Evolutionary conservation across 2,113 vertebrate genomes (phyloP).

Genomic region (Bungarus multicinctus): DNA sequence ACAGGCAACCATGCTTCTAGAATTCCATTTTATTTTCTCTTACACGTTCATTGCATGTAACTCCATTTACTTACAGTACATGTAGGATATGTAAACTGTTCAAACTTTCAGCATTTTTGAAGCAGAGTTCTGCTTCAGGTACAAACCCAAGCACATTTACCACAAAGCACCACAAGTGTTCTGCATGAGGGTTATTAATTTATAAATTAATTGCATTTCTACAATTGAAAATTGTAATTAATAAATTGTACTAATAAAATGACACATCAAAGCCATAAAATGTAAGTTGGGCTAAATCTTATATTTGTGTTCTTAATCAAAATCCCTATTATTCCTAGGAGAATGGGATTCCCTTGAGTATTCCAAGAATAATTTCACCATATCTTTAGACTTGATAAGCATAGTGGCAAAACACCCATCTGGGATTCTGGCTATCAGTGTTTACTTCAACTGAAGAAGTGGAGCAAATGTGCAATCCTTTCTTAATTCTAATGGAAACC

Average conservation of each 20-base stretch:
- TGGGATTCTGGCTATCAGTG: background rate
- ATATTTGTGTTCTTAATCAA: background rate
- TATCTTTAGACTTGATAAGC: background rate
- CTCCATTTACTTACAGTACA: background rate
- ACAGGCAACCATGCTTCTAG: background rate
- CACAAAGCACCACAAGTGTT: background rate
- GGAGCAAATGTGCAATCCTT: background rate
- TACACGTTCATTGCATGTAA: background rate
- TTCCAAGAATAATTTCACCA: background rate
- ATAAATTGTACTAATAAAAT: background rate
- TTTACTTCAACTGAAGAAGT: background rate
- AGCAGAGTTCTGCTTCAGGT: background rate
- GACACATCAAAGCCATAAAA: background rate
- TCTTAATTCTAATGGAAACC: background rate
- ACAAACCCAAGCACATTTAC: background rate
- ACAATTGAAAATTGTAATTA: background rate
- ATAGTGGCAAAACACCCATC: background rate
- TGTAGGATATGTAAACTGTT: background rate
- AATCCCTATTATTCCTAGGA: background rate
- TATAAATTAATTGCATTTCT: background rate
- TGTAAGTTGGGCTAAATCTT: background rate
- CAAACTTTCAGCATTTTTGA: background rate
- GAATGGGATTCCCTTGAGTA: background rate
- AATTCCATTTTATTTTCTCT: background rate
- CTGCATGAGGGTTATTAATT: background rate